Conservation (phyloP, 2,888 invertebrate species). For the Oeneis ivallda region DNA sequence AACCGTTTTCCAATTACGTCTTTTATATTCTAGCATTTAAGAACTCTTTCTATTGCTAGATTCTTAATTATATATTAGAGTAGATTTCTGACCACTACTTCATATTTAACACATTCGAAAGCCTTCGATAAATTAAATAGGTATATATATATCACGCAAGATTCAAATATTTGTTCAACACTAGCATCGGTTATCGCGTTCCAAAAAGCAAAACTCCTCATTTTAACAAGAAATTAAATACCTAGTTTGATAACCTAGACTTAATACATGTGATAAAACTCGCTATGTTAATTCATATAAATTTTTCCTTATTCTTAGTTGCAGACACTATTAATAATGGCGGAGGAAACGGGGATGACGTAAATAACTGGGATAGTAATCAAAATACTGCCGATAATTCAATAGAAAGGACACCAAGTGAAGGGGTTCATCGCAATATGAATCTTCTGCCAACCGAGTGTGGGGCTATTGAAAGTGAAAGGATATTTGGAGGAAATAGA, state of each 20-base stretch:
- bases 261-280: too few relatives aligned
- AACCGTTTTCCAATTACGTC: neutral
- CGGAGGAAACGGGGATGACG: neutral
- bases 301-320: too few relatives aligned
- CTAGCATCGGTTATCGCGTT: too few relatives aligned
- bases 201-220: too few relatives aligned
- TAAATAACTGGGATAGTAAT: neutral
- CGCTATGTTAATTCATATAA: too few relatives aligned
- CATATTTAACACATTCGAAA: too few relatives aligned
- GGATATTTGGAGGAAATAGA: constrained; percentile 83
- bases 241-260: too few relatives aligned
- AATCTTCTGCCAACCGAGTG: constrained; percentile 71
- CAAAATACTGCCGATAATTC: constrained; percentile 35
- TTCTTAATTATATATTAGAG: neutral
- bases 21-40: neutral
- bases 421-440: constrained; percentile 54
- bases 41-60: neutral
- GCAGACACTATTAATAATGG: neutral
- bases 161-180: too few relatives aligned
- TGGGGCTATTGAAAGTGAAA: constrained; percentile 77
- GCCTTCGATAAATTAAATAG: too few relatives aligned
- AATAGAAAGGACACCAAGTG: constrained; percentile 45
- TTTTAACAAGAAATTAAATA: too few relatives aligned
- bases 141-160: too few relatives aligned
- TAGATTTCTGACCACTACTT: neutral